A percentile compares a stretch with the other conserved stretches of the same genome.
Conservation (phyloP, 2,888 invertebrate genomes). For the Drosophila pseudotakahashii region DNA sequence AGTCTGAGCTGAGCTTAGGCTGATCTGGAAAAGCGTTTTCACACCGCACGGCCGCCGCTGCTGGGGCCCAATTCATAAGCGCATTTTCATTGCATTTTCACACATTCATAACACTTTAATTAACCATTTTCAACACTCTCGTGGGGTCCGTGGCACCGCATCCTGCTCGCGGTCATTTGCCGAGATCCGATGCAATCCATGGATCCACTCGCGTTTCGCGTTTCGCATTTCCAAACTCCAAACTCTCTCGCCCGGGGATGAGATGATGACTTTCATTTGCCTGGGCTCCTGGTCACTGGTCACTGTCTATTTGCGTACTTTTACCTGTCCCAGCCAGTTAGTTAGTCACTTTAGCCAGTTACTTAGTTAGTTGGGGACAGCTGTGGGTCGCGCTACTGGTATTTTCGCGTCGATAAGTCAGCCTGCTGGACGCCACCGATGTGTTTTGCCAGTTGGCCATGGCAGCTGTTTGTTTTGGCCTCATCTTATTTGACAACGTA, state of each 20-base stretch:
- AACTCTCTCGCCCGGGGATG: slow-evolving; percentile 48
- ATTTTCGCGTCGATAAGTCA: slow-evolving; percentile 50
- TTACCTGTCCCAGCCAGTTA: slow-evolving; percentile 60
- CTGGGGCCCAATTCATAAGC: slow-evolving; percentile 50
- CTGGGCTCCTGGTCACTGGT: slow-evolving; percentile 39
- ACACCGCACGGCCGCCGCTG: slow-evolving; percentile 41
- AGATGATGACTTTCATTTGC: slow-evolving; percentile 68
- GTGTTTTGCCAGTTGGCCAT: slow-evolving; percentile 61
- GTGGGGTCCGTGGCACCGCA: slow-evolving; percentile 40
- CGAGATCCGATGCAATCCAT: slow-evolving; percentile 25
- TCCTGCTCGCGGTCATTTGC: slow-evolving; percentile 60
- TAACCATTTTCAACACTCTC: slow-evolving; percentile 71
- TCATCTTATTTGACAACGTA: slow-evolving; percentile 63
- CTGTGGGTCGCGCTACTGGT: slow-evolving; percentile 63
- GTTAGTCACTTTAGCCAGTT: slow-evolving; percentile 15
- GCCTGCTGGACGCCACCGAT: slow-evolving; percentile 43
- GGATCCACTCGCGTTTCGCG: slow-evolving; percentile 23
- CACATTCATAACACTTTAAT: slow-evolving; percentile 75
- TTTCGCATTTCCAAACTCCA: slow-evolving; percentile 4
- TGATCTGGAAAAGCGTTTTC: slow-evolving; percentile 75
- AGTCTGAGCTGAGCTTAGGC: slow-evolving; percentile 31
- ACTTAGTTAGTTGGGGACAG: slow-evolving; percentile 31
- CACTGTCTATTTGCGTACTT: slow-evolving; percentile 69
- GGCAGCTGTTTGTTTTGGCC: slow-evolving; percentile 62
- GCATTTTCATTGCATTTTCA: slow-evolving; percentile 62